Base-by-base conservation (phyloP, 2,888 invertebrate species). In the Harmothoe impar region DNA sequence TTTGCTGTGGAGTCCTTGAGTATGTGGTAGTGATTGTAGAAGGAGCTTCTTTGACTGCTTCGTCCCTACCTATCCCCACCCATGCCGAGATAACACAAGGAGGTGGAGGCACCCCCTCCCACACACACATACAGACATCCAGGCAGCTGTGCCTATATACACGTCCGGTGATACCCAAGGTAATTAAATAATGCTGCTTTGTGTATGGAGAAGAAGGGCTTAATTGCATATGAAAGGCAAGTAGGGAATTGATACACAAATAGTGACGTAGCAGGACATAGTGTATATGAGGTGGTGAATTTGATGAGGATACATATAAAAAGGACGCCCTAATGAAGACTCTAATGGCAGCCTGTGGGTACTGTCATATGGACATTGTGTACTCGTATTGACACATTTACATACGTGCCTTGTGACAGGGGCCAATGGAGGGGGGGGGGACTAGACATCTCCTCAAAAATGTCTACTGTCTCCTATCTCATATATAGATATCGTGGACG, bases 201-300 rank as follows among this genome's bases (percentile, higher is more conserved):
- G 20, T 20, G 23, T n/a, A n/a, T 62, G 20, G 62, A n/a, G 62
- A 62, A 62, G n/a, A 62, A n/a, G 62, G 23, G 15, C 23, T 20
- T 62, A 62, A 62, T 62, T 62, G 15, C 62, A 62, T 62, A 62
- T n/a, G n/a, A n/a, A 62, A 62, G 62, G 62, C 62, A 62, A n/a
- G 62, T n/a, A 20, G 62, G 23, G 62, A 15, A 62, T 62, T 62
- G 62, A 62, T 62, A 62, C 23, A 62, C 62, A 62, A 62, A 62
- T n/a, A 62, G n/a, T 20, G n/a, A 62, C 7, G n/a, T 15, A 62
- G n/a, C 23, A 62, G n/a, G 54, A 62, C 62, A 62, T 62, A n/a
- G 5, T 43, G 43, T 43, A 43, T 43, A 43, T 3, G 10, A 7
- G 43, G 43, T 3, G 10, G 43, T 43, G 43, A 43, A 43, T 43